Base-by-base conservation (phyloP, 2,113 vertebrate species). In the Spheniscus mendiculus region DNA sequence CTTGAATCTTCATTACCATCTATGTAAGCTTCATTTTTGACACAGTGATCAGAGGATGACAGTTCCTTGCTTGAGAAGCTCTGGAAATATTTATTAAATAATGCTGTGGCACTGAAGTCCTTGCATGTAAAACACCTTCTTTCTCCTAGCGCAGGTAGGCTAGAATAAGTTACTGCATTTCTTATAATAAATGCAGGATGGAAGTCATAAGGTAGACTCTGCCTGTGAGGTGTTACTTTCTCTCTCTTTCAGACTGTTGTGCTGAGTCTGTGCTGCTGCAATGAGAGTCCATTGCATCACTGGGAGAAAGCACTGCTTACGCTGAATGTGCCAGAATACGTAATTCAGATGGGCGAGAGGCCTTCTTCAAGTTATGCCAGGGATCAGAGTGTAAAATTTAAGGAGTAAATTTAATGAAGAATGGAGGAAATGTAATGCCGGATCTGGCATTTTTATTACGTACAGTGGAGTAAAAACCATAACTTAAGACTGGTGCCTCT, bases 271-370 rank as follows among this genome's bases (percentile, higher is more conserved):
- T 76, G 23, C 49, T 77, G 70, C 58, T 84, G 70, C 74, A 56
- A 9, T 30, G 34, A 6, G 27, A 34, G 16, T 15, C 29, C 15
- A 8, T 15, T 70, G 26, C 30, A 6, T 44, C 73, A 32, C 42
- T 61, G 44, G 50, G 34, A 61, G 52, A 91, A 82, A 82, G 27
- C 25, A 52, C 36, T 59, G 22, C 52, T 69, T 67, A 40, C 2
- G 4, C 44, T 71, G 76, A 72, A 62, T 2, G 6, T 49, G 58
- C 10, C 38, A 70, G 47, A 74, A 87, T 23, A 38, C 5, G 5
- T 49, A 50, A 49, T 40, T 79, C 30, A 26, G 18, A n/a, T 11
- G 21, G 15, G 42, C 0, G 0, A 18, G 30, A 40, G 42, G 18
- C 32, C 38, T 89, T 72, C 55, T 42, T 61, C n/a, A 69, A 65